Base-by-base conservation (phyloP, 2,888 invertebrate species). In the Hyposoter dolosus region DNA sequence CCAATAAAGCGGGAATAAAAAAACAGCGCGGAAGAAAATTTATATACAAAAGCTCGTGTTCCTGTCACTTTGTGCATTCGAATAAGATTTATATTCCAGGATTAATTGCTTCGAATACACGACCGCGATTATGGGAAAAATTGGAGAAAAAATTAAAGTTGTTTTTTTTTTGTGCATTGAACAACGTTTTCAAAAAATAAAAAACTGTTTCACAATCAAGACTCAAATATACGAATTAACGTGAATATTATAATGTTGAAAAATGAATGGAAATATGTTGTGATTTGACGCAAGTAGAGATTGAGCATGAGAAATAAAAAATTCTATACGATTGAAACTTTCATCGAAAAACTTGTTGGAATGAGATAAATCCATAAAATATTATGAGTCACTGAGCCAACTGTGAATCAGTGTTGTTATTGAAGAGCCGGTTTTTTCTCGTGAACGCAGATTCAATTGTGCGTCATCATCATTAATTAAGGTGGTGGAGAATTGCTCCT, bases 381-480 rank as follows among this genome's bases (percentile, higher is more conserved):
- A 19, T 10, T 56, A 56, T 56, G 56, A 56, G 23, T 56, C 56
- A 56, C 56, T 23, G 23, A 56, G 56, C 12, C 10, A 56, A 10
- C 19, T 12, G 12, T 56, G 56, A 56, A 23, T 56, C 56, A 56
- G 10, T 56, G 56, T 23, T 56, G 56, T 56, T 56, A 10, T 56
- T 56, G 23, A 56, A 56, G 19, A 56, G 3, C 23, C 9, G 56
- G 56, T 19, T 10, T 56, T 56, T 56, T 23, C 56, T 23, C 3
- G 10, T 56, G 10, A 56, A 56, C 19, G 23, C 3, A 10, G 23
- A 10, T 23, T 56, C 23, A 23, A 56, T 23, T 56, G 5, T 9
- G 23, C 23, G 23, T 56, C 56, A 56, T 56, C 56, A 23, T 56
- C 19, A 56, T 56, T 56, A 19, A 56, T 56, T 56, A 56, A 56